Evolutionary conservation across 2,797 vertebrate genomes (phyloP), one percentile per base, ranked within the genome.

Genomic region (Odontamblyopus lacepedii): DNA sequence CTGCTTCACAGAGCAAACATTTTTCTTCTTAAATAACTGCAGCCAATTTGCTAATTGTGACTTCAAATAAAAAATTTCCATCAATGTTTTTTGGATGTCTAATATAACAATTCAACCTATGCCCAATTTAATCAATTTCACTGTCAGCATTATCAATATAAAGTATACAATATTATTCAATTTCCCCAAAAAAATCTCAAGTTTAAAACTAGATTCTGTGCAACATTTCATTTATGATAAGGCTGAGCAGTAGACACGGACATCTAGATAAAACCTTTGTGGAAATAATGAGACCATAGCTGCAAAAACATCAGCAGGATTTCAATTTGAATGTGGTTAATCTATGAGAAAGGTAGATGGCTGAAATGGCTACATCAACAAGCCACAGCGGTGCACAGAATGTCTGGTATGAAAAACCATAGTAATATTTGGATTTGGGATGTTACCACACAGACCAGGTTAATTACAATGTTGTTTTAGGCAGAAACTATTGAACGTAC

Each of bases 221-320:
- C 44, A 12, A 15, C 44, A 15, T 48, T 48, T 48, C 12, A 48
- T 44, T 44, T 44, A 13, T 48, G 44, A 48, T 19, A n/a, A 53
- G 51, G 19, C 16, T 53, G 18, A 6, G 19, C 6, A 53, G 13
- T 16, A 15, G 44, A 48, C 16, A 19, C 11, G 55, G 53, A 12
- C 55, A 57, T 26, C 23, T 57, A 26, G n/a, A 57, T 55, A n/a
- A 57, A 27, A 2, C 48, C 68, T 81, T 75, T 63, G 19, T 63
- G 61, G 30, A 38, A 38, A 63, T n/a, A 35, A 18, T 26, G 9
- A 6, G 6, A n/a, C 30, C 30, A 62, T n/a, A 35, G 60, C 30
- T 32, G 29, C 29, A 63, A 35, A 6, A 32, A 62, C 11, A 19
- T 30, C 26, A 3, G 30, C 29, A 35, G 29, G 30, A 9, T 35